A percentile compares a stretch with the other conserved stretches of the same genome.
phyloP scores from a whole-genome alignment of 2,113 vertebrate genomes.

The Vimba vimba region DNA sequence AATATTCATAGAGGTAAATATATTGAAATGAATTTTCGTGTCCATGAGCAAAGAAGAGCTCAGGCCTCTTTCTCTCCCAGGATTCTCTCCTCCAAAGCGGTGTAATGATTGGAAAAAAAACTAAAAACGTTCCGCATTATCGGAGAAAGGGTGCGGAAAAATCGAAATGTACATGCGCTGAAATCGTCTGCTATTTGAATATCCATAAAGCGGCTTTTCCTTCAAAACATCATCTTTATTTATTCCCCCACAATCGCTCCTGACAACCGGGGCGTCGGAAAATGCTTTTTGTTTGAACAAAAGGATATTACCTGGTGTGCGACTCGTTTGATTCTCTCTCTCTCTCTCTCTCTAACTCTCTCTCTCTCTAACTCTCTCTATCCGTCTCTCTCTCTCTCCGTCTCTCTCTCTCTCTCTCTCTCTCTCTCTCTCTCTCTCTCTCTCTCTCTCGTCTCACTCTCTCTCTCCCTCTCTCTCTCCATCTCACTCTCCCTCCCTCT shows the following conservation, averaged over 20 bases:
- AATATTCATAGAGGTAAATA: constrained; percentile 82
- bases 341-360: not conserved
- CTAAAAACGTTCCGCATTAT: constrained; percentile 62
- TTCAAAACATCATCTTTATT: not conserved
- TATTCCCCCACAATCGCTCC: not conserved
- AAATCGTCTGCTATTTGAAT: constrained; percentile 50
- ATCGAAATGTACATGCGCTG: constrained; percentile 58
- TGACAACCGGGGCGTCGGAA: constrained; percentile 4
- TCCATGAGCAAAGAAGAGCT: constrained; percentile 70
- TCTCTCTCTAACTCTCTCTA: no score
- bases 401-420: not conserved
- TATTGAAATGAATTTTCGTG: constrained; percentile 80
- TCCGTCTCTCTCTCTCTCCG: no score
- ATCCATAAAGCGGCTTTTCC: constrained; percentile 8
- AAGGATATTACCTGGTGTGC: not conserved
- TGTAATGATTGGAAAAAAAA: constrained; percentile 70
- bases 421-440: no score
- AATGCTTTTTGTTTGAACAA: not conserved
- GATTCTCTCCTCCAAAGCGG: constrained; percentile 64
- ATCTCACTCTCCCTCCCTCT: rapidly evolving
- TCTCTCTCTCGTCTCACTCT: no score
- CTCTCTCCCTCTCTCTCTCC: no score
- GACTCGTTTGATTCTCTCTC: not conserved
- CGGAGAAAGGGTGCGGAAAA: constrained; percentile 64
- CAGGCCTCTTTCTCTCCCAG: constrained; percentile 39